phyloP scores from a whole-genome alignment of 2,888 invertebrate genomes.

The Eristalinus aeneus region DNA sequence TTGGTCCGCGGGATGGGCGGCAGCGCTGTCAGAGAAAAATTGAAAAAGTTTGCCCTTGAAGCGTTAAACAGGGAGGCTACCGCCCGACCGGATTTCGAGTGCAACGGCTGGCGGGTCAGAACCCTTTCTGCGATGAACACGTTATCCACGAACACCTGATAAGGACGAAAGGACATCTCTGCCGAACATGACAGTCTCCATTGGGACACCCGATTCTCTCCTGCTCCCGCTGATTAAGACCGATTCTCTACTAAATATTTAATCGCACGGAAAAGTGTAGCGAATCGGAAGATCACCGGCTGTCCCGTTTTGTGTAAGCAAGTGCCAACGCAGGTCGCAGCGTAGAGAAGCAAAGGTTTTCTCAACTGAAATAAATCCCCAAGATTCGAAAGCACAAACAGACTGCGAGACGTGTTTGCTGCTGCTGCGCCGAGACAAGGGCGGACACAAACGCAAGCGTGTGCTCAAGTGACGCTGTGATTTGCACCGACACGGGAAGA shows the following conservation, averaged over 20 bases:
- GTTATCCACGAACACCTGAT: conserved; percentile 13
- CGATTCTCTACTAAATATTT: conserved; percentile 46
- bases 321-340: not conserved
- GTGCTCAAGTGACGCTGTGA: not conserved
- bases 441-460: not conserved
- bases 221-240: conserved; percentile 35
- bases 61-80: not conserved
- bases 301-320: conserved; percentile 11
- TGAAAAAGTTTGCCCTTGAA: conserved; percentile 27
- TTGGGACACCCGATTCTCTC: conserved; percentile 17
- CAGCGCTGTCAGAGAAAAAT: conserved; percentile 1
- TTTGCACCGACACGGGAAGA: conserved; percentile 4
- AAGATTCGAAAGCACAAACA: conserved; percentile 47
- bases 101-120: not conserved
- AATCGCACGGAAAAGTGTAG: conserved; percentile 68
- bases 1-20: not conserved
- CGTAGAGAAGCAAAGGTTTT: conserved; percentile 16
- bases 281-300: conserved; percentile 62
- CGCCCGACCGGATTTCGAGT: not conserved
- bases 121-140: conserved; percentile 9
- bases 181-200: conserved; percentile 9
- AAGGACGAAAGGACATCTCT: conserved; percentile 7
- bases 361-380: conserved; percentile 49
- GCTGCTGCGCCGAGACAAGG: not conserved
- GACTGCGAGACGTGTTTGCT: conserved; percentile 5